Evolutionary conservation across 1,140 invertebrate species (phyloP), one percentile per base, ranked within the genome.

Genomic region (Glomeris maerens): DNA sequence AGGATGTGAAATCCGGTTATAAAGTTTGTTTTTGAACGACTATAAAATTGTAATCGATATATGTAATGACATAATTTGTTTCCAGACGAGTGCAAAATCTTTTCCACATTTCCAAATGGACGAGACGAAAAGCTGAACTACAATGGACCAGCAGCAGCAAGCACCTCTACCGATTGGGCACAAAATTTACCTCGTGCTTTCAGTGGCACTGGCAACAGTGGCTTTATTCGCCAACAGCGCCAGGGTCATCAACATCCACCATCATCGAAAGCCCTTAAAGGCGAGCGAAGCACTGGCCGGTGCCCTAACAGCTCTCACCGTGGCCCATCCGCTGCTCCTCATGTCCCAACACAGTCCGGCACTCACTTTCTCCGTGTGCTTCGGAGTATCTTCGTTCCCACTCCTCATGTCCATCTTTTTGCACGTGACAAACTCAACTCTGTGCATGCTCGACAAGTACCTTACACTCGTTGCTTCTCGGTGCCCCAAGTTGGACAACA

Each of bases 171-270:
- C 56, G 1, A 47, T 55, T 27, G 55, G 55, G 38, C 56, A 57
- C 22, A 57, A 57, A 44, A 49, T 57, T 1, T 57, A 51, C 45
- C 47, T 57, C 26, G 52, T 57, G 1, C 49, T 55, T 5, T 55
- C 54, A n/a, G 56, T 57, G 1, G 56, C 56, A 17, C 39, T 57
- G 22, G 56, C 56, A 21, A 57, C 56, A 1, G 54, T 57, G 17
- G 55, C 54, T 27, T 57, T 57, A 42, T 57, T 57, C 54, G 55
- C 52, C 40, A 57, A 57, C 27, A 44, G 49, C 7, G 39, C 53
- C 21, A 20, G 55, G 27, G 52, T 52, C 1, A 52, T 53, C 26
- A 52, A 55, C 27, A 38, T 52, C 1, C 22, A 52, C 4, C 56
- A 55, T 3, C 49, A 55, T 7, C 36, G 50, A 28, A 51, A 52